A percentile compares a stretch with the other conserved stretches of the same genome.
Evolutionary conservation across 2,113 vertebrate genomes (phyloP).

Genomic region (Xyliphius kryptos): DNA sequence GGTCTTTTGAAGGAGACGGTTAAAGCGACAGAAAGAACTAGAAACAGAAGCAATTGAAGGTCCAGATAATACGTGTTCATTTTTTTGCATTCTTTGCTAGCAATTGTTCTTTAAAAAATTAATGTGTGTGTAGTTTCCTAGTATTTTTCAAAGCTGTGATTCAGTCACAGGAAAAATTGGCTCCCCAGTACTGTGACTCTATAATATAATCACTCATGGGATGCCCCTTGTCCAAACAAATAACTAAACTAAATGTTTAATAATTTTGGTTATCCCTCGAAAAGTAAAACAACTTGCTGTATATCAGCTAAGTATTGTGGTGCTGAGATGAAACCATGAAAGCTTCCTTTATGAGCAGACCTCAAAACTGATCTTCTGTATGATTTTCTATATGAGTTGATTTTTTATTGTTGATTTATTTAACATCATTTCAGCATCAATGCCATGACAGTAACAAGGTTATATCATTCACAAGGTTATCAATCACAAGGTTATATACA

Average conservation of each 20-base stretch:
- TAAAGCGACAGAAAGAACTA: background rate
- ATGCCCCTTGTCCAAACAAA: background rate
- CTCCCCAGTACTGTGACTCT: no score
- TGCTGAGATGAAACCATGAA: background rate
- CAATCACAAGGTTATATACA: no score
- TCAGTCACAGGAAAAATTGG: no score
- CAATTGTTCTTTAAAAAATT: no score
- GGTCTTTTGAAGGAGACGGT: background rate
- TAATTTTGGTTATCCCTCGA: background rate
- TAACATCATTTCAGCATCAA: no score
- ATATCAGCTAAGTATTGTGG: background rate
- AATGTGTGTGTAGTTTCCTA: background rate
- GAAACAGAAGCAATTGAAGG: background rate
- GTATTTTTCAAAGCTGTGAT: no score
- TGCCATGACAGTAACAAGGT: no score
- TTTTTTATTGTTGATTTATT: background rate
- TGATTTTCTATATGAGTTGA: no score
- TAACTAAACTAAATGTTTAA: background rate
- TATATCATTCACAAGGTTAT: no score
- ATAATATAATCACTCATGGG: background rate
- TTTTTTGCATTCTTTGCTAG: background rate
- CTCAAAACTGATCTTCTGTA: background rate
- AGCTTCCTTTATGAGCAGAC: background rate
- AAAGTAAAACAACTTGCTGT: background rate
- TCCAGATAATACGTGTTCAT: background rate